Evolutionary conservation across 2,797 vertebrate genomes (phyloP), one percentile per base, ranked within the genome.

Genomic region (Lacerta bilineata): DNA sequence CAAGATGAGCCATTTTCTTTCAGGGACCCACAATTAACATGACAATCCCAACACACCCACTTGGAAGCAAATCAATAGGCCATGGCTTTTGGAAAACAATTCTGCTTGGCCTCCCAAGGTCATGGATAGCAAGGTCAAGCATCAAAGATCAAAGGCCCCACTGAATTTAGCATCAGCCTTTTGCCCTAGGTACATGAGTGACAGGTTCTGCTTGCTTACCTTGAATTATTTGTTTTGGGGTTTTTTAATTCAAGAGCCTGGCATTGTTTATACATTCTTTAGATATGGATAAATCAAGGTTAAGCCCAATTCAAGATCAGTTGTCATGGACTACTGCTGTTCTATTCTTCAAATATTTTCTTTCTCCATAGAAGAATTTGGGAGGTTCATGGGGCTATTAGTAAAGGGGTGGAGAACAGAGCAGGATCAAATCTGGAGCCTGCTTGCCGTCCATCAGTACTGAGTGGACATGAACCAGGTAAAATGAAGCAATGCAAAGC

Each of bases 101-200:
- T 92, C 46, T 83, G 23, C 80, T 36, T 93, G 93, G 93, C 93
- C 94, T 90, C 68, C 55, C 87, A 89, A 93, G 84, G 88, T 64
- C 91, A 77, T 86, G 74, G 75, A 87, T 92, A 91, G 88, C 87
- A 69, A 92, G 95, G 94, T 95, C 94, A 95, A 90, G 89, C 81
- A 93, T 88, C 83, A 91, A 55, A 90, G 92, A 95, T 91, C 93
- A 93, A 90, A 93, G 83, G 78, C 82, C 78, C 43, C 2, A 23
- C 68, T 88, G 91, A 92, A 93, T 46, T 1, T 71, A 77, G 27
- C 0, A 0, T 83, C 72, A 74, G 71, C 74, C 91, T 36, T 74
- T 82, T 90, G 91, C 88, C 87, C 91, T 84, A 20, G 78, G 92
- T 91, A 0, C 82, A 13, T 72, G 83, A 76, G 25, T 80, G 80